These are phyloP conservation scores for Micronycteris hirsuta DNA, from an alignment of 2,113 vertebrate species.

Conservation along the genomic window DNA sequence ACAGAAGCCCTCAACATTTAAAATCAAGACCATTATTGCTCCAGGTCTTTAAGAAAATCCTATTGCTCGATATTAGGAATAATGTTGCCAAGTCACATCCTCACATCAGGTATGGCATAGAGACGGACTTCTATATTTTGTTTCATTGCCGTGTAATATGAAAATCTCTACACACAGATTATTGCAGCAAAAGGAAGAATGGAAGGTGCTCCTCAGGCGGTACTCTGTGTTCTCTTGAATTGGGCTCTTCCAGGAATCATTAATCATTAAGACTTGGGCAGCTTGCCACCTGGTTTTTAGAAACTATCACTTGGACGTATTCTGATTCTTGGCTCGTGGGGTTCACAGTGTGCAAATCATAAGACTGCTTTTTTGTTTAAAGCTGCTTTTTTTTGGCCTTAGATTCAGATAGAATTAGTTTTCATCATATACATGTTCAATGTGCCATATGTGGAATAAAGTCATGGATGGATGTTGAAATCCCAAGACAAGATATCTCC, in stretches of 20 bases:
- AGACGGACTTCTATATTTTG: not conserved
- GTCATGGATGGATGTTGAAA: not conserved
- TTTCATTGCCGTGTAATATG: not conserved
- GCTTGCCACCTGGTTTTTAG: constrained; percentile 17
- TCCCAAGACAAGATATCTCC: not conserved
- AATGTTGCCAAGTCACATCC: not conserved
- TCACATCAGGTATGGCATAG: not conserved
- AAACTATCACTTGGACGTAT: constrained; percentile 17
- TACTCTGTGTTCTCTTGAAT: not conserved
- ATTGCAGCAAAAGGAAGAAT: not conserved
- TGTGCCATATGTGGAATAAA: not conserved
- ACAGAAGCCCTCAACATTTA: not conserved
- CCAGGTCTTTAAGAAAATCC: not conserved
- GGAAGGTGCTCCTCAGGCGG: not conserved
- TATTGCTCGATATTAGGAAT: not conserved
- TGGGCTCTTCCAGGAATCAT: not conserved
- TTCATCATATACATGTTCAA: not conserved
- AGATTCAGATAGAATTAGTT: not conserved
- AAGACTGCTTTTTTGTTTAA: not conserved
- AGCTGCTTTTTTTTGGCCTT: not conserved
- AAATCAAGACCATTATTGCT: not conserved
- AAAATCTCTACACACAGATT: not conserved
- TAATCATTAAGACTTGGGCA: not conserved
- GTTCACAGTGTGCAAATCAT: not conserved
- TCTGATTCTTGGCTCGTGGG: not conserved